These are phyloP conservation scores for Porites rus DNA, from an alignment of 92 coral and sea anemone genomes.

Conservation along the genomic window DNA sequence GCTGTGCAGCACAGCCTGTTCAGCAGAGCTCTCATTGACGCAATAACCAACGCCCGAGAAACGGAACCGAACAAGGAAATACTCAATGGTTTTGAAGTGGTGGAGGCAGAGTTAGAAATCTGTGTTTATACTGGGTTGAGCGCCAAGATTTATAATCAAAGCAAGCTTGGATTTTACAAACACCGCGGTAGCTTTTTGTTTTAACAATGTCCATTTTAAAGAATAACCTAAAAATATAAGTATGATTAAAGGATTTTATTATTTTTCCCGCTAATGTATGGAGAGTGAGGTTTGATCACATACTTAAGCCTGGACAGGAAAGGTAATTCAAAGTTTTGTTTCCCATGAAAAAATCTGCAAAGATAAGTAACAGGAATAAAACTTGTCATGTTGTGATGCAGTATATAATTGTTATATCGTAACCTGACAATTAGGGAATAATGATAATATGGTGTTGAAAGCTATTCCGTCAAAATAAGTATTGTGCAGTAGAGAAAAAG, in stretches of 20 bases:
- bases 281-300: too few relatives aligned
- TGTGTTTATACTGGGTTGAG: slow-evolving; percentile 80
- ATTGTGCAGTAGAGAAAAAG: too few relatives aligned
- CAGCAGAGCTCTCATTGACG: slow-evolving; percentile 81
- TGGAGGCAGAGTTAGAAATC: slow-evolving; percentile 86
- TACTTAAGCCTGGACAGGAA: too few relatives aligned
- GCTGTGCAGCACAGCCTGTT: slow-evolving; percentile 57
- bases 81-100: slow-evolving; percentile 78
- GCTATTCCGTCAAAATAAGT: too few relatives aligned
- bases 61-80: slow-evolving; percentile 40
- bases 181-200: slow-evolving; percentile 90
- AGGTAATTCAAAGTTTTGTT: too few relatives aligned
- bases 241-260: background rate
- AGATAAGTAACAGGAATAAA: too few relatives aligned
- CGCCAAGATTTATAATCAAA: slow-evolving; percentile 91
- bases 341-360: too few relatives aligned
- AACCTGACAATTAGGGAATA: too few relatives aligned
- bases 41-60: slow-evolving; percentile 79
- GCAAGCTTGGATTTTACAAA: slow-evolving; percentile 92
- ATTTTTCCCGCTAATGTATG: too few relatives aligned
- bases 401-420: too few relatives aligned
- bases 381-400: too few relatives aligned
- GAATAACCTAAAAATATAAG: background rate
- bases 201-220: background rate
- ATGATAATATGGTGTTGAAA: too few relatives aligned